Evolutionary conservation across 2,113 vertebrate species (phyloP).

Genomic region (Python bivittatus): DNA sequence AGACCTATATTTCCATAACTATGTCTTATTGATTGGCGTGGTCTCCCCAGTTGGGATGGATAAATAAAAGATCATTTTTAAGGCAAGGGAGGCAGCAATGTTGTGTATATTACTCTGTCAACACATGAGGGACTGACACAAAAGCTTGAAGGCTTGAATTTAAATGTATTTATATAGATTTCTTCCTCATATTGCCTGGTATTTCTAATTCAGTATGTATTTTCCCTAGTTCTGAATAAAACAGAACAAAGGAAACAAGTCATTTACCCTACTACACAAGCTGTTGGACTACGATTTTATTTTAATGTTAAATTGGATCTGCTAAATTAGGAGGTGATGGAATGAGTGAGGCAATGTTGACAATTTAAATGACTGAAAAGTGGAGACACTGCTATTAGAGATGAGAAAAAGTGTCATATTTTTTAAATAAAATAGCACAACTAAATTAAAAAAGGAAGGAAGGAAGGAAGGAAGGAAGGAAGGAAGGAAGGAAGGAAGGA

Average conservation of each 20-base stretch:
- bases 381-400: not conserved
- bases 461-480: not conserved
- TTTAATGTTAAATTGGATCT: not conserved
- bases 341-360: not conserved
- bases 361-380: not conserved
- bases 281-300: not conserved
- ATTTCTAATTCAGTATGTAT: not conserved
- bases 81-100: not conserved
- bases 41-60: conserved; percentile 3
- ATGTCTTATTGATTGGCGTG: not conserved
- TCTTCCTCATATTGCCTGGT: not conserved
- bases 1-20: not conserved
- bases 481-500: not conserved
- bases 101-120: not conserved
- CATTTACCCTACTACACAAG: conserved; percentile 7
- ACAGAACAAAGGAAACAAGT: not conserved
- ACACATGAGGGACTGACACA: not conserved
- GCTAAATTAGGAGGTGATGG: not conserved
- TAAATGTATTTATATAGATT: conserved; percentile 23
- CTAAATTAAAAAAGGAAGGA: not conserved
- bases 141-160: conserved; percentile 15
- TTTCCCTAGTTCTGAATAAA: not conserved
- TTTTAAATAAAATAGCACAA: not conserved
- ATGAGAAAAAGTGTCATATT: not conserved
- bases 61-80: conserved; percentile 1